Percentiles rank a stretch among this genome's conserved stretches.
These are phyloP conservation scores for Arvicanthis niloticus DNA, from an alignment of 2,113 vertebrate species.

Conservation along the genomic window DNA sequence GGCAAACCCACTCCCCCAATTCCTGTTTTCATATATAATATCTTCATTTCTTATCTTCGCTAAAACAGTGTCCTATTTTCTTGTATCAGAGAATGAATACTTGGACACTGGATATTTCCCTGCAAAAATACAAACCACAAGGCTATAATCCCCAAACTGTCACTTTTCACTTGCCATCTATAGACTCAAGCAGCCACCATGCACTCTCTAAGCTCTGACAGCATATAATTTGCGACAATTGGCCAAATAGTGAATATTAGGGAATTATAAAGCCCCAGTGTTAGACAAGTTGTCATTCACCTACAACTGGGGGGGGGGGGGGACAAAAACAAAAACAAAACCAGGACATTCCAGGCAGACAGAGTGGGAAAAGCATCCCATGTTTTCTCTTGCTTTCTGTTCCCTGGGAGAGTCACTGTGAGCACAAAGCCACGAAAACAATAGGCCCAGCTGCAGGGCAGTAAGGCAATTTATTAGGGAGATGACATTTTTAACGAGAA, in stretches of 20 bases:
- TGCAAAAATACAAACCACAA: not conserved
- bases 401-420: constrained; percentile 83
- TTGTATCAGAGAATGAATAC: not conserved
- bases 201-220: not conserved
- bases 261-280: not conserved
- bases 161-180: not conserved
- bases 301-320: no score
- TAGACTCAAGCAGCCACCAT: not conserved
- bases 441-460: constrained; percentile 90
- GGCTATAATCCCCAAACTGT: not conserved
- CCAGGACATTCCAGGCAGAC: not conserved
- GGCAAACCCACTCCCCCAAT: not conserved
- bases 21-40: not conserved
- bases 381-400: constrained; percentile 74
- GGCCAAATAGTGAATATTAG: not conserved
- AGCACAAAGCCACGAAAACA: constrained; percentile 85
- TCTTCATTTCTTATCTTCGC: not conserved
- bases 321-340: constrained; percentile 55
- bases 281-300: constrained; percentile 40
- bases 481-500: constrained; percentile 95
- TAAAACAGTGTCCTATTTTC: not conserved
- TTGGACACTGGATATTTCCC: not conserved
- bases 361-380: constrained; percentile 58
- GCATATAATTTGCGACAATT: not conserved
- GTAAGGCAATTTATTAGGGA: constrained; percentile 92